phyloP scores from a whole-genome alignment of 2,888 invertebrate genomes.

The Anthoptus insignis region DNA sequence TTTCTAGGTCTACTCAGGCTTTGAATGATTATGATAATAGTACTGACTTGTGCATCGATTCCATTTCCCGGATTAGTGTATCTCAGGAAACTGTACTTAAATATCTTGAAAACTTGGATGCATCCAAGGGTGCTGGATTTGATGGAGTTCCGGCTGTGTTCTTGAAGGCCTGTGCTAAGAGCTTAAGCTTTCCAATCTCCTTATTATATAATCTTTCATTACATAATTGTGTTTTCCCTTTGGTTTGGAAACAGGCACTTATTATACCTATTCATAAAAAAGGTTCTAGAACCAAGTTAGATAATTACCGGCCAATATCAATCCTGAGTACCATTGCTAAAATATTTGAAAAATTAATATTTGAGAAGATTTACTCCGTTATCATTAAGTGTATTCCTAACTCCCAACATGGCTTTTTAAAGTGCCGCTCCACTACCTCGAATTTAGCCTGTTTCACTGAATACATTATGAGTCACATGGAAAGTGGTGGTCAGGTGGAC shows the following conservation, averaged over 20 bases:
- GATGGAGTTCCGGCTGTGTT: neutral
- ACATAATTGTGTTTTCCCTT: neutral
- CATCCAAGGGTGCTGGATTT: too few relatives aligned
- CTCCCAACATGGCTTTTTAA: conserved; percentile 30
- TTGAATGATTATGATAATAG: neutral
- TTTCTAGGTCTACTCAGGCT: neutral
- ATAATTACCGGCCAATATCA: neutral
- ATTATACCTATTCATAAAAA: conserved; percentile 8
- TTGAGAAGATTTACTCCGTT: neutral
- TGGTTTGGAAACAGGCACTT: neutral
- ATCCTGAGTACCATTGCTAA: neutral
- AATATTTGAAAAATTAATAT: neutral
- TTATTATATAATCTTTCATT: neutral
- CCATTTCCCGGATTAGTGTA: neutral
- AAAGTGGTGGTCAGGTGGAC: conserved; percentile 36
- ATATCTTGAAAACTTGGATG: too few relatives aligned
- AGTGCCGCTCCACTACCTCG: conserved; percentile 16
- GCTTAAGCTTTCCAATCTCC: neutral
- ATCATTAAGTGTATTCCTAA: conserved; percentile 1
- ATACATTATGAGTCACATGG: conserved; percentile 31
- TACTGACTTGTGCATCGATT: neutral
- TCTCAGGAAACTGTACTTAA: neutral
- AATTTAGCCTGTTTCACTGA: conserved; percentile 18
- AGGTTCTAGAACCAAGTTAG: neutral
- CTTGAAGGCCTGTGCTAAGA: neutral